Evolutionary conservation across 2,113 vertebrate genomes (phyloP).

Genomic region (Scalopus aquaticus): DNA sequence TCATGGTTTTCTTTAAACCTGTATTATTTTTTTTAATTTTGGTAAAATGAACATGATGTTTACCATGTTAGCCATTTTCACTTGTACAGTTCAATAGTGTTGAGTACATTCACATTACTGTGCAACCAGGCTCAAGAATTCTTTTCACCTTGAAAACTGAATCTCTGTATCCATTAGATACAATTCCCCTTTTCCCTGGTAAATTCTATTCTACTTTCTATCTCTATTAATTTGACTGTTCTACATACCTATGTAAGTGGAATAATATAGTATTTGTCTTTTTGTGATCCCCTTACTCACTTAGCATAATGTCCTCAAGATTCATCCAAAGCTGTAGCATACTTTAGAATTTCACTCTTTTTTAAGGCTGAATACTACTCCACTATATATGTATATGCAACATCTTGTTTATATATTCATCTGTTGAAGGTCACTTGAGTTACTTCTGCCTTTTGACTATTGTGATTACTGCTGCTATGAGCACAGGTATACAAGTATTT

Average conservation of each 20-base stretch:
- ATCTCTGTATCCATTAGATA: background rate
- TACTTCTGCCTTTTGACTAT: background rate
- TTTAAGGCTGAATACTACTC: background rate
- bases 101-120: background rate
- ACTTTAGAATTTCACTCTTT: background rate
- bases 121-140: background rate
- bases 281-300: background rate
- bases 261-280: background rate
- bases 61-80: background rate
- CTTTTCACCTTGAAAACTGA: background rate
- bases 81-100: background rate
- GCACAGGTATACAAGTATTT: background rate
- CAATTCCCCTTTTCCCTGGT: background rate
- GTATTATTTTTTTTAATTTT: background rate
- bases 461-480: background rate
- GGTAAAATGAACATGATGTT: background rate
- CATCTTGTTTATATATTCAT: background rate
- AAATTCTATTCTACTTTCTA: background rate
- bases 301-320: background rate
- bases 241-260: background rate
- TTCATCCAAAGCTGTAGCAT: background rate
- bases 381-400: background rate
- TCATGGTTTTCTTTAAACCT: background rate
- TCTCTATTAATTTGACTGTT: background rate
- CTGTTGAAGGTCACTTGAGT: background rate